Percentiles rank a stretch among this genome's conserved stretches.
Evolutionary conservation across 1,140 invertebrate genomes (phyloP).

Genomic region (Drosophila nasuta): DNA sequence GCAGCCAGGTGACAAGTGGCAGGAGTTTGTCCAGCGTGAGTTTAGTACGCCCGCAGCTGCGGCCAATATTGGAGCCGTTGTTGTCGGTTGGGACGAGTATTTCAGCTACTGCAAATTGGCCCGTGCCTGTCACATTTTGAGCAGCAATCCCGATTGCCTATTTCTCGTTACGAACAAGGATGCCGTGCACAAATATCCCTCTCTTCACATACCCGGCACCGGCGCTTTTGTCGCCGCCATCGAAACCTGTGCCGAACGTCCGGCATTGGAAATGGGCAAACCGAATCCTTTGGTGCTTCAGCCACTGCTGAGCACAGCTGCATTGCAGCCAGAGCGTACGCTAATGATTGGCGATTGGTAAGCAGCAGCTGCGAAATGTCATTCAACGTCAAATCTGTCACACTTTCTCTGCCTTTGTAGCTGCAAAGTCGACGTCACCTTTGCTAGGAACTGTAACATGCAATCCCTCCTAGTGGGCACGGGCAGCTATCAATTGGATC

Average conservation of each 20-base stretch:
- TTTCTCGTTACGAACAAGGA: slow-evolving; percentile 98
- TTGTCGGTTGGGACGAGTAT: slow-evolving; percentile 96
- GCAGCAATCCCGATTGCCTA: slow-evolving; percentile 86
- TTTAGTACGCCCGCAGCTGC: slow-evolving; percentile 65
- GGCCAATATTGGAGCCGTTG: slow-evolving; percentile 94
- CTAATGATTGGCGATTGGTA: slow-evolving; percentile 97
- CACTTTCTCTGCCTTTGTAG: slow-evolving; percentile 83
- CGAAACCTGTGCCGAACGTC: slow-evolving; percentile 91
- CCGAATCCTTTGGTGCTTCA: slow-evolving; percentile 84
- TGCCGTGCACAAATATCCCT: slow-evolving; percentile 86
- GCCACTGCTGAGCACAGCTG: slow-evolving; percentile 84
- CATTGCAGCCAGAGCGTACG: slow-evolving; percentile 90
- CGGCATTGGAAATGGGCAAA: slow-evolving; percentile 95
- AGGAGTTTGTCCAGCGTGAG: slow-evolving; percentile 77
- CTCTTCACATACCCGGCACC: slow-evolving; percentile 88
- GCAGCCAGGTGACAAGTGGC: slow-evolving; percentile 50
- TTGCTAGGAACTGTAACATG: slow-evolving; percentile 93
- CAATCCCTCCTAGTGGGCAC: slow-evolving; percentile 93
- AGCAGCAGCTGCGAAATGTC: slow-evolving; percentile 52
- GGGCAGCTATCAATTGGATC: slow-evolving; percentile 89
- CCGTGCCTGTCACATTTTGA: slow-evolving; percentile 94
- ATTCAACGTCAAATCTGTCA: slow-evolving; percentile 3
- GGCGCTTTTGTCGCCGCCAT: slow-evolving; percentile 93
- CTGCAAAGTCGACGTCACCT: slow-evolving; percentile 94
- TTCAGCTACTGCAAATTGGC: slow-evolving; percentile 96